These are phyloP conservation scores for Amiota mariae DNA, from an alignment of 2,888 invertebrate species.

Conservation along the genomic window DNA sequence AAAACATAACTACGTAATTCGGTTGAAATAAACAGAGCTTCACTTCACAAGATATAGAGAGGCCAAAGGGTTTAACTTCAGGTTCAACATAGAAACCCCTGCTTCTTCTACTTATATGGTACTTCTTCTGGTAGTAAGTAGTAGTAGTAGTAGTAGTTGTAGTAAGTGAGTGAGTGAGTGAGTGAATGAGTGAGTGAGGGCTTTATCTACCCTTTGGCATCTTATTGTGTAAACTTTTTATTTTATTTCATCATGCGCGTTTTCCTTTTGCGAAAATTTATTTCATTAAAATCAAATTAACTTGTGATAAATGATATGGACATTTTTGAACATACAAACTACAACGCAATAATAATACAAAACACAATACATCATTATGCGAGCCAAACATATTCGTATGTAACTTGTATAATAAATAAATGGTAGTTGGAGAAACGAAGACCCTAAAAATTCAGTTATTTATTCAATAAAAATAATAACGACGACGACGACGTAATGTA, in stretches of 20 bases:
- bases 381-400: slow-evolving; percentile 9
- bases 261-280: slow-evolving; percentile 51
- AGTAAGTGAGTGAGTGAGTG: not conserved
- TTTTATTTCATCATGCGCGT: slow-evolving; percentile 39
- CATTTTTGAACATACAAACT: not conserved
- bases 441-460: too few relatives aligned
- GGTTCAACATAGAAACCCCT: too few relatives aligned
- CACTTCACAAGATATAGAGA: too few relatives aligned
- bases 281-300: slow-evolving; percentile 67
- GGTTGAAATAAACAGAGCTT: too few relatives aligned
- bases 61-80: too few relatives aligned
- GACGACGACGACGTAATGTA: not conserved
- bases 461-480: too few relatives aligned
- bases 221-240: slow-evolving; percentile 47
- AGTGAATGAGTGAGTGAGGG: not conserved
- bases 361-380: too few relatives aligned
- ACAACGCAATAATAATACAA: too few relatives aligned
- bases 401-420: slow-evolving; percentile 14
- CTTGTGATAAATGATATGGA: slow-evolving; percentile 62
- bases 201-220: slow-evolving; percentile 64
- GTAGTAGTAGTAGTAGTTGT: not conserved
- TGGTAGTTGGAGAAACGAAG: too few relatives aligned
- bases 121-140: not conserved
- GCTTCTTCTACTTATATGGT: too few relatives aligned
- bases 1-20: too few relatives aligned